phyloP scores from a whole-genome alignment of 2,113 vertebrate species.

The Isichthys henryi region DNA sequence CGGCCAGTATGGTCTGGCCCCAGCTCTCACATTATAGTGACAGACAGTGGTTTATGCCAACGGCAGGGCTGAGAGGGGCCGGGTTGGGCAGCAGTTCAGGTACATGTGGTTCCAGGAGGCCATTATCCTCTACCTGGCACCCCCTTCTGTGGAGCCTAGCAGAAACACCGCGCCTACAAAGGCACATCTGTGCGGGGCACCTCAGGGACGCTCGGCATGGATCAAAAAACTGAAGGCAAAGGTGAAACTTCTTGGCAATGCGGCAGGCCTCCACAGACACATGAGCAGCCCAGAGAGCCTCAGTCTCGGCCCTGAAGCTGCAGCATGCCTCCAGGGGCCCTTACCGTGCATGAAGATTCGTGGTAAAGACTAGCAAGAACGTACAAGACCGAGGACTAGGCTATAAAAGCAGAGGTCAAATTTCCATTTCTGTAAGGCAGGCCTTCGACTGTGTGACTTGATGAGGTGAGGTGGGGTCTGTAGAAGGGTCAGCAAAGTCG shows the following conservation, averaged over 20 bases:
- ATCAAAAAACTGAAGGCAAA: not conserved
- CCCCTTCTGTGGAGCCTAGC: not conserved
- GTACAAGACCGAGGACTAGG: not conserved
- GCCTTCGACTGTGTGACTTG: not conserved
- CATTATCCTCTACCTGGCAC: not conserved
- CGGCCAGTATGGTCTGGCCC: not conserved
- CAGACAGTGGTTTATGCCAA: conserved; percentile 1
- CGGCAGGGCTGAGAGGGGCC: not conserved
- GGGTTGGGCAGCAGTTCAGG: not conserved
- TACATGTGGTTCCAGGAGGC: not conserved
- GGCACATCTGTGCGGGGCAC: not conserved
- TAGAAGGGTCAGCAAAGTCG: not conserved
- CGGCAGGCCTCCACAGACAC: not conserved
- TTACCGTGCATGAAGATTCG: not conserved
- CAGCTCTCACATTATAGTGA: not conserved
- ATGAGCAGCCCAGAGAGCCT: not conserved
- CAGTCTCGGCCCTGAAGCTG: not conserved
- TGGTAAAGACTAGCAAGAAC: not conserved
- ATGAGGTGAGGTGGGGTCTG: not conserved
- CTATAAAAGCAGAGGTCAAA: too few species aligned
- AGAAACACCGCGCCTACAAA: not conserved
- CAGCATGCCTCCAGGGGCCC: not conserved
- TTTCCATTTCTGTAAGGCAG: not conserved
- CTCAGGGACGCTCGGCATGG: not conserved
- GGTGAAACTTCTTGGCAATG: not conserved